Conservation (phyloP, 2,797 vertebrate genomes). For the Chrosomus eos region DNA sequence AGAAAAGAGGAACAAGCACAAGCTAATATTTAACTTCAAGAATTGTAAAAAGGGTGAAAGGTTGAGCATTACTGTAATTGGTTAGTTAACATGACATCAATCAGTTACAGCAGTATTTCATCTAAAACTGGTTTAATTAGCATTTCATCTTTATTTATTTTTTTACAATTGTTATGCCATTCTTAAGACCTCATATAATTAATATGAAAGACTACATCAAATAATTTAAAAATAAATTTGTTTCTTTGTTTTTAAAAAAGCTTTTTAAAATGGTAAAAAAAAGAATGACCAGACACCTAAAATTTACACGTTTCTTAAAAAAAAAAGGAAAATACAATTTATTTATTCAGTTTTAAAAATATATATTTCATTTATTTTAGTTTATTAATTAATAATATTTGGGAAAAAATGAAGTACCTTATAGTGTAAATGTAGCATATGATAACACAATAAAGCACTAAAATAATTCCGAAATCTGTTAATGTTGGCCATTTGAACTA, state of each 20-base stretch:
- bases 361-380: too few species aligned
- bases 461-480: neutral
- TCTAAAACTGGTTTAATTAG: too few species aligned
- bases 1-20: neutral
- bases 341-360: too few species aligned
- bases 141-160: neutral
- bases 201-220: neutral
- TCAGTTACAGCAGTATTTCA: neutral
- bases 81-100: neutral
- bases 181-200: neutral
- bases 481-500: conserved; percentile 42
- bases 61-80: neutral
- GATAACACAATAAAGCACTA: neutral
- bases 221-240: neutral
- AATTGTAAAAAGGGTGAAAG: neutral
- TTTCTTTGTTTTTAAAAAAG: too few species aligned
- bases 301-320: neutral
- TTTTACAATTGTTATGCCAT: neutral
- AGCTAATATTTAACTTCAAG: neutral
- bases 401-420: too few species aligned
- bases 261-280: neutral
- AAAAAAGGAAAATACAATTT: neutral
- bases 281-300: neutral
- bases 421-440: neutral
- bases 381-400: neutral